Evolutionary conservation across 2,113 vertebrate genomes (phyloP), one percentile per base, ranked within the genome.

Genomic region (Macaca nemestrina): DNA sequence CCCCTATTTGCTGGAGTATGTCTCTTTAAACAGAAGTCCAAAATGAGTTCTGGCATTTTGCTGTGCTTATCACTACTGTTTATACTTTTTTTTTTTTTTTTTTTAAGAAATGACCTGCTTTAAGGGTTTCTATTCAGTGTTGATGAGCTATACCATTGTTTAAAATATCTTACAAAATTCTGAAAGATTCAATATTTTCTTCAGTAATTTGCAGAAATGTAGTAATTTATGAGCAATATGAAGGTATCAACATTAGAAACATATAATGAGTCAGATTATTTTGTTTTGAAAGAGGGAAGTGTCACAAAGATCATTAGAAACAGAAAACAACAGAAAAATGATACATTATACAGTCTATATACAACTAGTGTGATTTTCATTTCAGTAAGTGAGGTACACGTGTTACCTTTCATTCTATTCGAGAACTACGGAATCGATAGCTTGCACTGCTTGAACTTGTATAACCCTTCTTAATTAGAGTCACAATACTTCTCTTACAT

Each of bases 141-240:
- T 81, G 55, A 88, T 67, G 40, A 88, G 6, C 45, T 73, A 10
- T 87, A 35, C 12, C 80, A 75, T 18, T 83, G 40, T 48, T 89
- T 93, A 89, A 80, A 91, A 27, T 57, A 50, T 16, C 25, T 45
- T 50, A 38, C 4, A 57, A 83, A 93, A 94, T 91, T 93, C 64
- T 64, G 73, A 91, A 70, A 95, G 30, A 55, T 68, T 75, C n/a
- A 55, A 78, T 23, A 45, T 82, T 93, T 96, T 90, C 70, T 88
- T 93, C 43, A 45, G 87, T 50, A 91, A 85, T 75, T 93, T 83
- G 32, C 89, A 18, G 35, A 81, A 93, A 70, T 40, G 40, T 91
- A 40, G 55, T 94, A n/a, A 48, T 67, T 16, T 80, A 76, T 59
- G n/a, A 90, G 50, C 93, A 95, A 93, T 57, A 45, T 27, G 40